These are phyloP conservation scores for Tricholaema leucomelas DNA, from an alignment of 2,113 vertebrate species.

Conservation along the genomic window DNA sequence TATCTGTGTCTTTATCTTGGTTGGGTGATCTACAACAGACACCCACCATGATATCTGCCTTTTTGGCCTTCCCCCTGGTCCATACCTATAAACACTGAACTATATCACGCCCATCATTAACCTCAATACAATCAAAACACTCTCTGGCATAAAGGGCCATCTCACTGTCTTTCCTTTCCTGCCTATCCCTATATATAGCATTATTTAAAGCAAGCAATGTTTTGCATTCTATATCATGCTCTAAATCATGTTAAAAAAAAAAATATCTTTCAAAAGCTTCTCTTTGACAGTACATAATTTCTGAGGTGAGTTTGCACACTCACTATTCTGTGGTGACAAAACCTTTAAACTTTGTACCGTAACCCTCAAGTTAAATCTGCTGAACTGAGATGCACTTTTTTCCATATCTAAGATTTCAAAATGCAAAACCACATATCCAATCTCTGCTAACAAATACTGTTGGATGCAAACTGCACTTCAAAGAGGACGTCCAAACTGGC, in stretches of 20 bases:
- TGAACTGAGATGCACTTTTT: rapidly evolving
- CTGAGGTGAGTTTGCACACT: not conserved
- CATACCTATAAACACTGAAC: too few relatives aligned
- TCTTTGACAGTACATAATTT: not conserved
- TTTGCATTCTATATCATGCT: not conserved
- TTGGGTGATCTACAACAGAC: too few relatives aligned
- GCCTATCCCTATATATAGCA: not conserved
- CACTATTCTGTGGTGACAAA: not conserved
- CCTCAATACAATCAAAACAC: too few relatives aligned
- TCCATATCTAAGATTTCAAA: not conserved
- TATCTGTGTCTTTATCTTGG: too few relatives aligned
- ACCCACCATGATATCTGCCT: too few relatives aligned
- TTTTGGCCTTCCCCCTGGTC: too few relatives aligned
- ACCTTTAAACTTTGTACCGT: not conserved
- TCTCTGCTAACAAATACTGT: not conserved
- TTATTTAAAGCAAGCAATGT: not conserved
- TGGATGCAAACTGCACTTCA: not conserved
- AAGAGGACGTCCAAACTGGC: not conserved
- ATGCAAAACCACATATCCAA: not conserved
- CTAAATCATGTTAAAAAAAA: not conserved
- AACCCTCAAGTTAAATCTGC: not conserved
- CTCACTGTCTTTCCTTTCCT: too few relatives aligned
- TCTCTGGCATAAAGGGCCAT: too few relatives aligned
- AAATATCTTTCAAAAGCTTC: not conserved
- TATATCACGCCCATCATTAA: too few relatives aligned